Evolutionary conservation across 1,140 invertebrate species (phyloP), one percentile per base, ranked within the genome.

Genomic region (Branchinecta lindahli): DNA sequence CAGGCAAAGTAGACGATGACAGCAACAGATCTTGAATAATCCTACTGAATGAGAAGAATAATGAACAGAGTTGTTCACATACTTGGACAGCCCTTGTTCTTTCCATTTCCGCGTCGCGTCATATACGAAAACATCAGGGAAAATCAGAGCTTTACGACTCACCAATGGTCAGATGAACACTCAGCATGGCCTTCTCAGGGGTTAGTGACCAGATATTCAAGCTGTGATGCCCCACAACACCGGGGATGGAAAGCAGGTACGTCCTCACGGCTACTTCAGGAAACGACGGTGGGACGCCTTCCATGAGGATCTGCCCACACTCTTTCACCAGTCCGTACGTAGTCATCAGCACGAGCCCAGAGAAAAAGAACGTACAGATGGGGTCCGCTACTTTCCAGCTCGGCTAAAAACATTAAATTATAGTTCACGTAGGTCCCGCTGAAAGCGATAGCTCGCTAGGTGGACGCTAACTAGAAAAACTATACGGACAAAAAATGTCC

Each of bases 321-420:
- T 94, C 91, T 46, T 82, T 80, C 45, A 92, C 82, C 33, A 94
- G 86, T 68, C 81, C 82, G 69, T 88, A 78, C 0, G 91, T 93
- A 21, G 91, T 92, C 74, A 85, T 80, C 72, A 95, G 82, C 44
- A 94, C 91, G 72, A 95, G 82, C 12, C 90, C 77, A 21, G 90
- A 91, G 83, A 94, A 95, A 66, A 93, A 75, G 74, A 94, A 85
- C 61, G 92, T 94, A 82, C 92, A 94, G 73, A 94, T 85, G 9
- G 92, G 91, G 82, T 95, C 92, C 65, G 87, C 88, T 67, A 92
- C 80, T 77, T 90, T 87, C 70, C 83, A 88, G 73, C 83, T 78
- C 8, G 88, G 88, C 86, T 88, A 82, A 9, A 81, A 76, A 68
- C 61, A 70, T 68, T n/a, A 33, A 33, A 33, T 33, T 33, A 33